Base-by-base conservation (phyloP, 2,797 vertebrate species). In the Merluccius polli region DNA sequence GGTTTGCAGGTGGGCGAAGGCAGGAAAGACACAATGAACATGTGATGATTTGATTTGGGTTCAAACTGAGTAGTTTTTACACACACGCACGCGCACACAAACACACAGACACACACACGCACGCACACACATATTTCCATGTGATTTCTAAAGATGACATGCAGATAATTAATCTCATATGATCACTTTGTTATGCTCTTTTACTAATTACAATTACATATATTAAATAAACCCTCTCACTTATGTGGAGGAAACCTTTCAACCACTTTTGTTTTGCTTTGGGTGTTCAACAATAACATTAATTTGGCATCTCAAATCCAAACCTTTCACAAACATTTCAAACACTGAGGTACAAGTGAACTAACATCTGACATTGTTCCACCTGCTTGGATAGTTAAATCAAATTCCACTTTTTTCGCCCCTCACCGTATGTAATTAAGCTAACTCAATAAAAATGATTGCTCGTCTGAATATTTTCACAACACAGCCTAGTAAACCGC, bases 401-500 rank as follows among this genome's bases (percentile, higher is more conserved):
- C n/a, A 27, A 48, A 77, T 81, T 79, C 71, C 75, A 29, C 12
- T 8, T 27, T 8, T 68, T 75, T 80, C 3, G 71, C 73, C 67
- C 18, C 73, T 85, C 83, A 82, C 41, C 76, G 84, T 86, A 83
- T 84, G 87, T 80, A 87, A 89, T 91, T 81, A 79, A 74, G 73
- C 73, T 76, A 79, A 82, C 74, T 79, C 73, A 82, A 84, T 88
- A 79, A 86, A 77, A 38, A 59, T 78, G 75, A 87, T 83, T 85
- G 78, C 75, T 82, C 85, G 71, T 27, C 68, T 70, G 73, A 67
- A 29, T 74, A 73, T 84, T 81, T 85, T 65, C 81, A 79, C 72
- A 74, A 36, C 70, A 81, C 63, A 75, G 77, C 38, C 32, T 35
- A 78, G 9, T 74, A 59, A 69, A 85, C 27, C 41, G 81, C 77